Evolutionary conservation across 2,113 vertebrate species (phyloP).

Genomic region (Malurus alboscapulatus): DNA sequence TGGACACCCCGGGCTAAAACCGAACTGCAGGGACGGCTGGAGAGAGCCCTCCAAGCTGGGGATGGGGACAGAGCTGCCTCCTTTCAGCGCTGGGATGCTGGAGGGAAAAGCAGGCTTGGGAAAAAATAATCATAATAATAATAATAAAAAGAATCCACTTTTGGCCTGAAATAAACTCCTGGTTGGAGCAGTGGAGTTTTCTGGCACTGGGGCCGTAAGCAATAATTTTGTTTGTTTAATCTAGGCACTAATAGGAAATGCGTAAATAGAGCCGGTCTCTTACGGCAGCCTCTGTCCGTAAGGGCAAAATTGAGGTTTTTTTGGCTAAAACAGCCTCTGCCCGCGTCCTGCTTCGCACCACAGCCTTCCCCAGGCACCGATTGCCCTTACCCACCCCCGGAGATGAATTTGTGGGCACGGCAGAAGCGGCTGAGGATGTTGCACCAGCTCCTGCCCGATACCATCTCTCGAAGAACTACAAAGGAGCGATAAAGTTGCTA

Average conservation of each 20-base stretch:
- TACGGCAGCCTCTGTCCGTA: neutral
- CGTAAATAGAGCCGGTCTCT: neutral
- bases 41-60: neutral
- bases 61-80: neutral
- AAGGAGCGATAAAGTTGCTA: neutral
- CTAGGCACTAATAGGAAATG: neutral
- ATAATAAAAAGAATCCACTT: neutral
- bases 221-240: conserved; percentile 12
- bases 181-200: neutral
- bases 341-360: rapidly evolving
- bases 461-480: neutral
- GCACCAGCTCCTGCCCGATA: neutral
- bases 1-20: neutral
- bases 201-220: neutral
- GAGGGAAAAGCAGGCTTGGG: neutral
- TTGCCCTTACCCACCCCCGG: neutral
- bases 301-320: neutral
- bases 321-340: neutral
- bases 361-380: neutral
- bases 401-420: neutral
- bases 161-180: neutral
- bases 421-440: neutral
- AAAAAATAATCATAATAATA: neutral
- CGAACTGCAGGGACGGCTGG: neutral
- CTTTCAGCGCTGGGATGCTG: neutral